A percentile compares a stretch with the other conserved stretches of the same genome.
Evolutionary conservation across 2,888 invertebrate genomes (phyloP).

Genomic region (Pardosa pseudoannulata): DNA sequence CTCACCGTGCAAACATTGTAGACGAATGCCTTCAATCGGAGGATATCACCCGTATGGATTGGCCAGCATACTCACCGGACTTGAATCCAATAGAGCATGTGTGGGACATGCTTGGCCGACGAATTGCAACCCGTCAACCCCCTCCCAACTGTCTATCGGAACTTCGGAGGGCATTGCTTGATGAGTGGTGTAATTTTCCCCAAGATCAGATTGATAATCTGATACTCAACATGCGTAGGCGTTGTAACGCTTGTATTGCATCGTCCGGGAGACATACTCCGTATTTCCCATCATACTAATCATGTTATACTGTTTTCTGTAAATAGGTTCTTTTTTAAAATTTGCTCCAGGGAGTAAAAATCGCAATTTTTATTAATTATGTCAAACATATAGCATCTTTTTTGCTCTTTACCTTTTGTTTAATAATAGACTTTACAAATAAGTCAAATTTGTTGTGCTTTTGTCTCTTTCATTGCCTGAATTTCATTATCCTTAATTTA

Average conservation of each 20-base stretch:
- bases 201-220: slow-evolving; percentile 16
- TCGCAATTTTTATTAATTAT: background rate
- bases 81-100: slow-evolving; percentile 18
- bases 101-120: slow-evolving; percentile 9
- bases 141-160: slow-evolving; percentile 1
- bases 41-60: slow-evolving; percentile 22
- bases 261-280: slow-evolving; percentile 14
- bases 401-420: slow-evolving; percentile 2
- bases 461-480: background rate
- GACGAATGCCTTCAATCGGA: slow-evolving; percentile 12
- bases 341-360: slow-evolving; percentile 4
- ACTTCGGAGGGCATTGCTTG: slow-evolving; percentile 22
- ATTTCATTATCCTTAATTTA: slow-evolving; percentile 12
- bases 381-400: background rate
- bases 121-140: slow-evolving; percentile 15
- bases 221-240: slow-evolving; percentile 1
- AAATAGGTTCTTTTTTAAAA: background rate
- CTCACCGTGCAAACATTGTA: slow-evolving; percentile 7
- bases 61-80: slow-evolving; percentile 13
- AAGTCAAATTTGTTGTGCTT: slow-evolving; percentile 2
- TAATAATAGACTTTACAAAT: slow-evolving; percentile 13
- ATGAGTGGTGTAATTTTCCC: background rate
- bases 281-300: slow-evolving; percentile 15
- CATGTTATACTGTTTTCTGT: background rate
- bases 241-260: slow-evolving; percentile 4